Evolutionary conservation across 2,888 invertebrate genomes (phyloP).

Genomic region (Schrankia costaestrigalis): DNA sequence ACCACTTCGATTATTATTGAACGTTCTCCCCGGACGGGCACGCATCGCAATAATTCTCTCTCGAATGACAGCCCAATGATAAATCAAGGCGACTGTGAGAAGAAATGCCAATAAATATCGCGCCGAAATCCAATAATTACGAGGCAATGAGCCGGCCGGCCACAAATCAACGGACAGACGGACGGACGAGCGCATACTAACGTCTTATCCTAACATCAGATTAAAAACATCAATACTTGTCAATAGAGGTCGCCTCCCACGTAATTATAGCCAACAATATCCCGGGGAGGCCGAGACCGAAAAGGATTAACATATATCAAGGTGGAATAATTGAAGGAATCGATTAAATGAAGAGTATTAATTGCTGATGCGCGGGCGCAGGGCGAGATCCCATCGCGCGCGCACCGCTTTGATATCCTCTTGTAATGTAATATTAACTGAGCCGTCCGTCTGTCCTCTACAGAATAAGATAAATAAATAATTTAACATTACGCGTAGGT

Average conservation of each 20-base stretch:
- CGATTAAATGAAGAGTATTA: slow-evolving; percentile 80
- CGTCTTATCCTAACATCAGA: slow-evolving; percentile 80
- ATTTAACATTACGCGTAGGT: slow-evolving; percentile 25
- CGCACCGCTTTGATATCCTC: slow-evolving; percentile 44
- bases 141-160: slow-evolving; percentile 72
- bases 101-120: slow-evolving; percentile 76
- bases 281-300: slow-evolving; percentile 68
- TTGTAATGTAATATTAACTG: slow-evolving; percentile 48
- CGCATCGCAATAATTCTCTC: slow-evolving; percentile 61
- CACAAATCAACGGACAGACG: slow-evolving; percentile 71
- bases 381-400: slow-evolving; percentile 53
- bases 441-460: slow-evolving; percentile 32
- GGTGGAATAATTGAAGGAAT: slow-evolving; percentile 78
- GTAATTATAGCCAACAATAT: slow-evolving; percentile 79
- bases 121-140: slow-evolving; percentile 79
- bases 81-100: slow-evolving; percentile 71
- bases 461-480: slow-evolving; percentile 32
- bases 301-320: slow-evolving; percentile 79
- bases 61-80: slow-evolving; percentile 63
- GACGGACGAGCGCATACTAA: slow-evolving; percentile 73
- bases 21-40: slow-evolving; percentile 45
- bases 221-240: slow-evolving; percentile 81
- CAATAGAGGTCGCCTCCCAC: slow-evolving; percentile 79
- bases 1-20: slow-evolving; percentile 48
- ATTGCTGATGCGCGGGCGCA: slow-evolving; percentile 76